A percentile compares a stretch with the other conserved stretches of the same genome.
Conservation (phyloP, 2,797 vertebrate genomes). For the Galago senegalensis region DNA sequence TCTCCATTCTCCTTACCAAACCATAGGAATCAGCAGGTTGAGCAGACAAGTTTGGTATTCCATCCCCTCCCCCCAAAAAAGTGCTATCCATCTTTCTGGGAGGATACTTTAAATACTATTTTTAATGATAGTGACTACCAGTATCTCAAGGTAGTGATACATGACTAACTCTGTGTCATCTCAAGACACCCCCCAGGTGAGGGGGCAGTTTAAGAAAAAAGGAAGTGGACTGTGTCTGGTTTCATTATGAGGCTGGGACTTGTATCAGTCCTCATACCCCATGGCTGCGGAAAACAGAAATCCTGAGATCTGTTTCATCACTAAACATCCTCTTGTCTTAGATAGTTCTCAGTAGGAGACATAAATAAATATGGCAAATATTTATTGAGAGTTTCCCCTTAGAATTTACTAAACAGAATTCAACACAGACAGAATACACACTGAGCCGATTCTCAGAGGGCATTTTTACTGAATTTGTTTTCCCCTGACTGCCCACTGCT, state of each 20-base stretch:
- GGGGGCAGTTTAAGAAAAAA: conserved; percentile 78
- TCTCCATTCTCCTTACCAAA: neutral
- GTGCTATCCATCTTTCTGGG: neutral
- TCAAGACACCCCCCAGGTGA: conserved; percentile 74
- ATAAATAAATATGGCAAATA: conserved; percentile 85
- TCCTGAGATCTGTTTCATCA: conserved; percentile 78
- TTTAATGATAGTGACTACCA: conserved; percentile 38
- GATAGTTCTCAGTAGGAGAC: conserved; percentile 78
- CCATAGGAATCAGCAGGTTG: neutral
- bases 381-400: conserved; percentile 84
- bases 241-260: conserved; percentile 86
- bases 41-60: neutral
- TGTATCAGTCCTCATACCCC: neutral
- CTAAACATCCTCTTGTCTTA: conserved; percentile 85
- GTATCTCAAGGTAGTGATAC: conserved; percentile 77
- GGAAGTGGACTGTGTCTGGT: conserved; percentile 89
- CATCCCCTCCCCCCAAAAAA: neutral
- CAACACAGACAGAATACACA: neutral
- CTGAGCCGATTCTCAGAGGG: conserved; percentile 29
- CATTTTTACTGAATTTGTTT: neutral
- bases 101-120: conserved; percentile 58
- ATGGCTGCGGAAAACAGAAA: conserved; percentile 28
- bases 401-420: conserved; percentile 72
- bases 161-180: conserved; percentile 83
- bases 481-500: conserved; percentile 53